phyloP scores from a whole-genome alignment of 2,113 vertebrate genomes.

The Pandion haliaetus region DNA sequence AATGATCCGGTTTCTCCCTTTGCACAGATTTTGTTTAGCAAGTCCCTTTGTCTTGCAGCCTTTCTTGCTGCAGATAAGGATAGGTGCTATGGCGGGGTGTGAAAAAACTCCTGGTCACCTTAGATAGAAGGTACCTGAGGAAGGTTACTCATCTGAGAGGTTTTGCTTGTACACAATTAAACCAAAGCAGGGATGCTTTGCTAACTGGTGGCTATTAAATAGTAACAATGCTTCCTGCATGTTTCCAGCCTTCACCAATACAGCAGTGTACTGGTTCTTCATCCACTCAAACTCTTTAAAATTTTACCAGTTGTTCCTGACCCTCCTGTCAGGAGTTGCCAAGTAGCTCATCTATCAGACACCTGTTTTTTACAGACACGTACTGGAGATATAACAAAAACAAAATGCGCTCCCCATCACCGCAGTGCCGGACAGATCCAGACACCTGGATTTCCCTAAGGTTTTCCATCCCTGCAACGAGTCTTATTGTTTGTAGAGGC shows the following conservation, averaged over 20 bases:
- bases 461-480: not conserved
- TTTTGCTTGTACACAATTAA: not conserved
- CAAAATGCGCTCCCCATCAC: not conserved
- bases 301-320: not conserved
- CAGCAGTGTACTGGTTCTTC: not conserved
- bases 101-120: not conserved
- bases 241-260: not conserved
- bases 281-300: not conserved
- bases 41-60: not conserved
- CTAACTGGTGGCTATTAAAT: not conserved
- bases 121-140: not conserved
- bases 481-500: not conserved
- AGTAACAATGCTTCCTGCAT: not conserved
- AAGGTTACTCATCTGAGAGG: not conserved
- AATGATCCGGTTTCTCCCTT: not conserved
- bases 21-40: not conserved
- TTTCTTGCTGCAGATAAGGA: not conserved
- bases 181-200: not conserved
- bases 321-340: not conserved
- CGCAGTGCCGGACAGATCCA: not conserved
- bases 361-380: fast-evolving
- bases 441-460: not conserved
- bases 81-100: not conserved
- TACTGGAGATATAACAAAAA: not conserved
- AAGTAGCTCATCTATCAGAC: not conserved